Conservation (phyloP, 2,888 invertebrate species). For the Cephus pygmeus region DNA sequence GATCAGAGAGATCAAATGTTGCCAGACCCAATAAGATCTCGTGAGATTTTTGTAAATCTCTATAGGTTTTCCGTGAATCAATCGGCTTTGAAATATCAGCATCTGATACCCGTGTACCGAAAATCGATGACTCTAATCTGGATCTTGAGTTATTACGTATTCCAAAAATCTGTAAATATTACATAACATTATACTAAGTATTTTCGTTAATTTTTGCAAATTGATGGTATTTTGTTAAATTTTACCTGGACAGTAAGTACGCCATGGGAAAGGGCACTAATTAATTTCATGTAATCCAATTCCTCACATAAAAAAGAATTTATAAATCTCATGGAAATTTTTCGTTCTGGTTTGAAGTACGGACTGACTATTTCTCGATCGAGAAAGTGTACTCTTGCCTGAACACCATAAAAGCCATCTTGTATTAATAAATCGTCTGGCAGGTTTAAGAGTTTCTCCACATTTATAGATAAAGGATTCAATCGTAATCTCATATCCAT, state of each 20-base stretch:
- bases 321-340: not conserved
- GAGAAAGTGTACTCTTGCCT: not conserved
- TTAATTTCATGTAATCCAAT: not conserved
- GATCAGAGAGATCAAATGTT: not conserved
- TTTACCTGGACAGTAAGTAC: not conserved
- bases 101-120: not conserved
- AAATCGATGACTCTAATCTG: not conserved
- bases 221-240: not conserved
- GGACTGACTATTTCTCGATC: not conserved
- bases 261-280: not conserved
- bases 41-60: not conserved
- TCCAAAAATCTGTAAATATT: not conserved
- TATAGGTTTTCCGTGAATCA: not conserved
- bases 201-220: not conserved
- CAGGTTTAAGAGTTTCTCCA: not conserved
- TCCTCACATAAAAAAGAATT: not conserved
- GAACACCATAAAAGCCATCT: not conserved
- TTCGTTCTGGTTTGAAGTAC: not conserved
- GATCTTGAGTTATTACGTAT: not conserved
- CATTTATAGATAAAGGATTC: not conserved
- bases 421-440: not conserved
- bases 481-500: not conserved
- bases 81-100: not conserved
- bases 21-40: not conserved
- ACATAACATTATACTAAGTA: not conserved